These are phyloP conservation scores for Pantherophis alleghaniensis DNA, from an alignment of 2,797 vertebrate species.

Conservation along the genomic window DNA sequence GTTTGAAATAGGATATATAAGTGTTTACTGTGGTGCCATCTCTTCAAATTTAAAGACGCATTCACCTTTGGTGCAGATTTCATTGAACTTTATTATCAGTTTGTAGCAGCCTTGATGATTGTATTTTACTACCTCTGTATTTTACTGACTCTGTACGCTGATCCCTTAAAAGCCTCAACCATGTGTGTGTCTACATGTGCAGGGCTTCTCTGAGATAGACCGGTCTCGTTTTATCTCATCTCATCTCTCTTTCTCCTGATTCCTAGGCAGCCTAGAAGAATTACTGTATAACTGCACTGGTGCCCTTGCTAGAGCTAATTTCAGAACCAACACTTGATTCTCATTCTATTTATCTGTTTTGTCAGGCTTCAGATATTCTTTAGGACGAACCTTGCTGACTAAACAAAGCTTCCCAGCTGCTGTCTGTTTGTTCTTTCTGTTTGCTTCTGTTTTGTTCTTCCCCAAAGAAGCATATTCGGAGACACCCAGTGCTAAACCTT, in stretches of 20 bases:
- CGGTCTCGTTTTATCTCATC: neutral
- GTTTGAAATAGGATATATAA: neutral
- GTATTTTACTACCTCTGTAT: neutral
- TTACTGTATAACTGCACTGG: neutral
- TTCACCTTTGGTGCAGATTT: neutral
- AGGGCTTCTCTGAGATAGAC: neutral
- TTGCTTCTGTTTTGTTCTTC: conserved; percentile 37
- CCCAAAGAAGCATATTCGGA: conserved; percentile 35
- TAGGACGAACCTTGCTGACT: conserved; percentile 28
- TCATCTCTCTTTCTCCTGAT: conserved; percentile 7
- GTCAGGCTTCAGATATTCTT: conserved; percentile 26
- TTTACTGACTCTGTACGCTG: neutral
- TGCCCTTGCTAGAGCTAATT: neutral
- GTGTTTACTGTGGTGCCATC: neutral
- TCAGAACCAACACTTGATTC: conserved; percentile 1
- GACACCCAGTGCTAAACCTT: conserved; percentile 23
- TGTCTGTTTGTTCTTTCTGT: too few species aligned
- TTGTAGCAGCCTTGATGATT: neutral
- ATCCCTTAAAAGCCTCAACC: neutral
- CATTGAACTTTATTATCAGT: conserved; percentile 1
- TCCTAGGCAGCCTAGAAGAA: neutral
- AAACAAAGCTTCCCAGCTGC: conserved; percentile 23
- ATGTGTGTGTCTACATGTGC: neutral
- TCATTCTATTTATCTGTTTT: conserved; percentile 27
- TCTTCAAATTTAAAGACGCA: neutral